Evolutionary conservation across 2,888 invertebrate species (phyloP), one percentile per base, ranked within the genome.

Genomic region (Hirudinaria manillensis): DNA sequence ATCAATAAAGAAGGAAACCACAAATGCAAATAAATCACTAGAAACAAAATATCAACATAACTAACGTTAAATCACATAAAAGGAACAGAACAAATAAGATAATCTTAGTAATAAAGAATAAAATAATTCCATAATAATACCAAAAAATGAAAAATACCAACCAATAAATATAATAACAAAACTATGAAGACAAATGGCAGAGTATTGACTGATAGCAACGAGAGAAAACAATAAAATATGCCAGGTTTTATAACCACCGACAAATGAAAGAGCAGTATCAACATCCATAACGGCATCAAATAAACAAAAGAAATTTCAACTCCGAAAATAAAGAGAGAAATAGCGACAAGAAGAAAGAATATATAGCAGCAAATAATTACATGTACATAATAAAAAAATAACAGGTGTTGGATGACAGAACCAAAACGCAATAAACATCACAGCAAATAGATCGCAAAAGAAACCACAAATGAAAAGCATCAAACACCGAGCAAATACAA

Each of bases 201-300:
- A 36, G 51, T 68, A 77, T 16, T 36, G 53, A 51, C 71, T 72
- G 56, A 75, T 0, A 7, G 51, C 55, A 6, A 78, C 74, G 3
- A 74, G 51, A 21, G 55, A 56, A 36, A 78, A 76, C 16, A 77
- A 36, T 6, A 56, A 53, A 32, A 78, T 16, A 13, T 77, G 74
- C 68, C 71, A 78, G 4, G 68, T 32, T 61, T 72, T 66, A 55
- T 74, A 77, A 55, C 78, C 78, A 21, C 78, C 78, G 24, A 76
- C 76, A 19, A 21, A 16, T 16, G 27, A 56, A 56, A 77, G 72
- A 56, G 78, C 78, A 29, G 74, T 71, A 53, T 77, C 77, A 19
- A 77, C 27, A 56, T 74, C 74, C 76, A 77, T 76, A 13, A 1
- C 29, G n/a, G 19, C 24, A 61, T 16, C 13, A 4, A 45, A 16